Percentiles rank a stretch among this genome's conserved stretches.
Conservation (phyloP, 2,888 invertebrate genomes). For the Mesorhabditis spiculigera region DNA sequence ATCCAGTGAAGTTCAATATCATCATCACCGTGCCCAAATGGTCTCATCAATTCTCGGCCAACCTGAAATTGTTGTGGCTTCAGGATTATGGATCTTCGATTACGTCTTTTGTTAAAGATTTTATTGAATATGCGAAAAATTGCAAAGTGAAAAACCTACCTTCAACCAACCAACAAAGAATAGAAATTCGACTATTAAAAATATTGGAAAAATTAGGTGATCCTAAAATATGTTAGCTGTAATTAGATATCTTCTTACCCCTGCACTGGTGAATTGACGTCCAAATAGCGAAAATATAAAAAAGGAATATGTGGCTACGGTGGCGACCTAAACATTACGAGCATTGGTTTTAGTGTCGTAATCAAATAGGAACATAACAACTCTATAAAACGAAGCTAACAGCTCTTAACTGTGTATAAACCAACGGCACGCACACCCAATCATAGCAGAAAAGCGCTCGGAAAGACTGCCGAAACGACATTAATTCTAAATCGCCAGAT, state of each 20-base stretch:
- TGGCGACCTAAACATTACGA: slow-evolving; percentile 49
- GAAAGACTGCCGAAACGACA: slow-evolving; percentile 28
- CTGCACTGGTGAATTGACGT: slow-evolving; percentile 41
- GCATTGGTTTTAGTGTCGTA: no score
- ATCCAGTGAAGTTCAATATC: slow-evolving; percentile 36
- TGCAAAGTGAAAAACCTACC: no score
- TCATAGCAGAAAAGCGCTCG: slow-evolving; percentile 37
- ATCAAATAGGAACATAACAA: no score
- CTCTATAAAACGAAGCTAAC: no score
- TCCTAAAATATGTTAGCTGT: slow-evolving; percentile 3
- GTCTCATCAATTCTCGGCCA: slow-evolving; percentile 46
- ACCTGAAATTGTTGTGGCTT: slow-evolving; percentile 14
- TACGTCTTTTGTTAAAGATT: no score
- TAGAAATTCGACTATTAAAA: slow-evolving; percentile 39
- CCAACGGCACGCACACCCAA: slow-evolving; percentile 46
- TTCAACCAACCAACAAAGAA: slow-evolving; percentile 28
- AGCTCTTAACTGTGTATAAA: slow-evolving; percentile 24
- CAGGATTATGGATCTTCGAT: no score
- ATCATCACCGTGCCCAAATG: slow-evolving; percentile 43
- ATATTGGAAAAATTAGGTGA: slow-evolving; percentile 33
- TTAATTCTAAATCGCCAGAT: slow-evolving; percentile 20
- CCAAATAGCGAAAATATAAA: slow-evolving; percentile 60
- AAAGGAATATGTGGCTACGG: slow-evolving; percentile 59
- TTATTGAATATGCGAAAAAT: no score
- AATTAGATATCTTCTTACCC: no score